Evolutionary conservation across 2,888 invertebrate species (phyloP).

Genomic region (Pasiphila rectangulata): DNA sequence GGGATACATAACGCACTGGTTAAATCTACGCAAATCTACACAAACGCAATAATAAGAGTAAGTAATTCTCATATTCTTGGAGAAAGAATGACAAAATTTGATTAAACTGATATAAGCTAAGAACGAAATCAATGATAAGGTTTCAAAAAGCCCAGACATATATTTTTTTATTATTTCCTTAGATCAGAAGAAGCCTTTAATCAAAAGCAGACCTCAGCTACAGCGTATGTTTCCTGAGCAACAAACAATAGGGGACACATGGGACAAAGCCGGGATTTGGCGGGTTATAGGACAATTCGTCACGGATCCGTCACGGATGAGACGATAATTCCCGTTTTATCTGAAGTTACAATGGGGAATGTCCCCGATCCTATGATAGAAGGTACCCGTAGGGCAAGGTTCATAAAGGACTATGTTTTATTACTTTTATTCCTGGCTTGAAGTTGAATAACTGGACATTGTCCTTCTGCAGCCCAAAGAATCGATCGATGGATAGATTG

Average conservation of each 20-base stretch:
- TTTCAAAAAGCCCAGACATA: too few species aligned
- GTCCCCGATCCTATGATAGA: slow-evolving; percentile 12
- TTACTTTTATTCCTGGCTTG: background rate
- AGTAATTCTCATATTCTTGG: too few species aligned
- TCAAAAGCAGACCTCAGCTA: background rate
- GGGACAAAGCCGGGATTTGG: slow-evolving; percentile 52
- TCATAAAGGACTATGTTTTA: slow-evolving; percentile 1
- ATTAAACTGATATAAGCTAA: too few species aligned
- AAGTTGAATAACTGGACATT: too few species aligned
- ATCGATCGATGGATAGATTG: too few species aligned
- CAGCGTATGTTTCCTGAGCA: background rate
- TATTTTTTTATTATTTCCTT: too few species aligned
- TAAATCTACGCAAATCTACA: too few species aligned
- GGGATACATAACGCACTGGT: too few species aligned
- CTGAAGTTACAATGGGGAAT: slow-evolving; percentile 17
- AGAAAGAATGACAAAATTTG: too few species aligned
- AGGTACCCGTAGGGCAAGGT: background rate
- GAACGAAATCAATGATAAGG: too few species aligned
- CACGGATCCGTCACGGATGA: slow-evolving; percentile 62
- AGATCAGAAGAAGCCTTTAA: background rate
- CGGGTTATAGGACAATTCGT: slow-evolving; percentile 62
- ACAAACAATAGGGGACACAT: slow-evolving; percentile 37
- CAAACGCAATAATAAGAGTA: too few species aligned
- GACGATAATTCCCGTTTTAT: slow-evolving; percentile 34
- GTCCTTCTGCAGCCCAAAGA: too few species aligned